Evolutionary conservation across 2,888 invertebrate species (phyloP).

Genomic region (Platycheirus rosarum): DNA sequence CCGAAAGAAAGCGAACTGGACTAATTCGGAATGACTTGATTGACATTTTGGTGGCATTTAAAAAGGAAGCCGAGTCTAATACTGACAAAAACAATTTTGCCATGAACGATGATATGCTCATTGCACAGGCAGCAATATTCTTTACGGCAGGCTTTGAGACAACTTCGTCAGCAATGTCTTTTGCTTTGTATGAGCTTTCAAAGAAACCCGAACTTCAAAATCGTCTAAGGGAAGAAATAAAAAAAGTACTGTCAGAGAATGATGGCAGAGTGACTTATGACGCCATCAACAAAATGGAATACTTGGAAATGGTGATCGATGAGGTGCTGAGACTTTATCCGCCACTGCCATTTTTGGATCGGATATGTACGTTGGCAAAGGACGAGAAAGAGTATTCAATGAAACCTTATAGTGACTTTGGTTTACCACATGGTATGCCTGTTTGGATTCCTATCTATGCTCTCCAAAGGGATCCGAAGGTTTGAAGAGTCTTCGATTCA

Average conservation of each 20-base stretch:
- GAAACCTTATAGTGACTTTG: constrained; percentile 78
- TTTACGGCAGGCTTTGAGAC: constrained; percentile 81
- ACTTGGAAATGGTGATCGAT: constrained; percentile 82
- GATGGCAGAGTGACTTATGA: constrained; percentile 82
- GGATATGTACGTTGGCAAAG: constrained; percentile 78
- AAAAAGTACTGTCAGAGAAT: constrained; percentile 78
- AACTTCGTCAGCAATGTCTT: constrained; percentile 82
- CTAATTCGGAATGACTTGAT: constrained; percentile 83
- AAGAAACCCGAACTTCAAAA: constrained; percentile 82
- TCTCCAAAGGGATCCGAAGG: constrained; percentile 81
- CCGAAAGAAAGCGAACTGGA: constrained; percentile 81
- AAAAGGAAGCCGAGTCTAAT: constrained; percentile 75
- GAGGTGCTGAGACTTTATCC: constrained; percentile 81
- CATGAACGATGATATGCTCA: constrained; percentile 77
- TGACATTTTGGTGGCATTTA: constrained; percentile 83
- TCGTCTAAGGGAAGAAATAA: constrained; percentile 82
- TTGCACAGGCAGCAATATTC: constrained; percentile 81
- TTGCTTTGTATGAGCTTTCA: constrained; percentile 82
- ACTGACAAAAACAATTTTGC: constrained; percentile 75
- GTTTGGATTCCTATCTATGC: constrained; percentile 80
- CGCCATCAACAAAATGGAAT: constrained; percentile 81
- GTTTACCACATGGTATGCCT: constrained; percentile 79
- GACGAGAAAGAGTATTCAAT: constrained; percentile 77
- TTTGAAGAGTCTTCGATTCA: constrained; percentile 45
- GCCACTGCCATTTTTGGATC: constrained; percentile 80